Percentiles rank a stretch among this genome's conserved stretches.
Evolutionary conservation across 2,797 vertebrate genomes (phyloP).

Genomic region (Protosalanx chinensis): DNA sequence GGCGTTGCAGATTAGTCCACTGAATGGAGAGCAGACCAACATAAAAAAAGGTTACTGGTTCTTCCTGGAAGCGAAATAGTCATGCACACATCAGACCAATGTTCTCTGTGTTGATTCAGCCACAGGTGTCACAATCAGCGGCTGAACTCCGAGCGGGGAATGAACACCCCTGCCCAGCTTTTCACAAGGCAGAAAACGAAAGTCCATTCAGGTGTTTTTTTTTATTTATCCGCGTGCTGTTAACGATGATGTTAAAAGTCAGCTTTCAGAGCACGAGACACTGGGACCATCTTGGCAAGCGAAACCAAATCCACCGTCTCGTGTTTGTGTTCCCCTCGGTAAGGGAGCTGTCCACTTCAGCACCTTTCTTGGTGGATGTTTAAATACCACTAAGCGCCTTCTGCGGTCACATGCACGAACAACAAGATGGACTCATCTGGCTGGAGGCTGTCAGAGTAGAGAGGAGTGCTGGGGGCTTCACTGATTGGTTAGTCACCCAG

Average conservation of each 20-base stretch:
- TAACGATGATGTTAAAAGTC: background rate
- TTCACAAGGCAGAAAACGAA: background rate
- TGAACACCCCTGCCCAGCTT: background rate
- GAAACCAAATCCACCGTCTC: constrained; percentile 10
- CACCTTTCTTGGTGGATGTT: constrained; percentile 47
- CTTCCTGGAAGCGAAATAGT: background rate
- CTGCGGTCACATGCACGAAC: constrained; percentile 56
- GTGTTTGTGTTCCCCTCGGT: constrained; percentile 17
- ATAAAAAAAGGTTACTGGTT: background rate
- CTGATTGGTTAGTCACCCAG: constrained; percentile 47
- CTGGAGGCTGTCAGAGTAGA: constrained; percentile 6
- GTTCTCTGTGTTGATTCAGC: constrained; percentile 30
- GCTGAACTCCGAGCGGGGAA: background rate
- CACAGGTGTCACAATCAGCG: constrained; percentile 61
- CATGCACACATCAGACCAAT: background rate
- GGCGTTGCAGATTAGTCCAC: constrained; percentile 53
- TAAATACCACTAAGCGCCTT: constrained; percentile 61
- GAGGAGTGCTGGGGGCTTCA: constrained; percentile 25
- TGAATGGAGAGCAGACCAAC: constrained; percentile 9
- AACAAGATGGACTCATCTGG: constrained; percentile 41
- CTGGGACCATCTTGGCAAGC: background rate
- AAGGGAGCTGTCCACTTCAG: constrained; percentile 52
- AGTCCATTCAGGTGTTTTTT: constrained; percentile 17
- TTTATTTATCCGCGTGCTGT: background rate
- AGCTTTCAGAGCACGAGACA: background rate